Base-by-base conservation (phyloP, 1,140 invertebrate genomes). In the Bilobella aurantiaca region DNA sequence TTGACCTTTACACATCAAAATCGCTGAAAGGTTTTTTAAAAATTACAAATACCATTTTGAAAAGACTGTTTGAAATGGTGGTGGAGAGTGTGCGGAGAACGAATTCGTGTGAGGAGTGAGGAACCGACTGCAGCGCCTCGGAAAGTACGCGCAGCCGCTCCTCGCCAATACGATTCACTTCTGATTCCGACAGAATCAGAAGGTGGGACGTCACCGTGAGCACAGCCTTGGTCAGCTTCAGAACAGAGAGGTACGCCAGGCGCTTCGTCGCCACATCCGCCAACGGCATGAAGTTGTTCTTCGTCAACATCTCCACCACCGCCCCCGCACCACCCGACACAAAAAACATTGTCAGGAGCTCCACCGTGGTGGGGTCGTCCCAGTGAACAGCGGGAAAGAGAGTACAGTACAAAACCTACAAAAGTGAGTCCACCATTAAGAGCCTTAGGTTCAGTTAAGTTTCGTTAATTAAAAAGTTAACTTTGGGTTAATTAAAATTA, bases 311-410 rank as follows among this genome's bases (percentile, higher is more conserved):
- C 66, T 91, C 89, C 18, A 93, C 79, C 64, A 91, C 84, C 58
- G 88, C 81, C 62, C 86, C 83, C 14, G 89, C 88, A 73, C 90
- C 88, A 1, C 88, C 88, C 73, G 89, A 91, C 73, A 85, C 86
- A 58, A 95, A 86, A 77, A 96, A 96, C 74, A 89, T 88, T 66
- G 86, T 85, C 78, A 96, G 92, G 78, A 95, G 90, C 75, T 89
- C 87, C 74, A 88, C 86, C 31, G 90, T 86, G 71, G 87, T 86
- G 42, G 95, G 90, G 0, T 88, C 84, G 68, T 87, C 80, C 1
- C 88, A 86, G 73, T 93, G 90, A 29, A 86, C 77, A 12, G 93
- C 90, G 18, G 94, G 94, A 86, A 98, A 93, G 37, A 98, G 79
- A 74, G 96, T 81, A 57, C 90, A 87, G 76, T 97, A 95, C 57